A percentile compares a stretch with the other conserved stretches of the same genome.
Conservation (phyloP, 2,113 vertebrate genomes). For the Cololabis saira region DNA sequence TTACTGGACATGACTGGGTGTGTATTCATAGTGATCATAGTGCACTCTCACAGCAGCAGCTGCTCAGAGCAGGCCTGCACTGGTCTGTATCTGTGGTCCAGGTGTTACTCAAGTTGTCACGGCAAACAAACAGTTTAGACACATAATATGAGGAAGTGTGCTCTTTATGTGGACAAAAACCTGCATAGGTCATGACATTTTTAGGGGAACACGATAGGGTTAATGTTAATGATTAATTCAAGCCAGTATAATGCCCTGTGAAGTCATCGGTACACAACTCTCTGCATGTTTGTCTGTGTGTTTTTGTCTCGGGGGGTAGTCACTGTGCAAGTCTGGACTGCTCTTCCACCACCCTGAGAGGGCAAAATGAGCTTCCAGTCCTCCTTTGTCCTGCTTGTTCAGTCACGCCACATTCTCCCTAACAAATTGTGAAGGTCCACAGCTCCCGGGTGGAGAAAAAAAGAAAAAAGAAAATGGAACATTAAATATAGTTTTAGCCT, state of each 20-base stretch:
- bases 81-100: constrained; percentile 30
- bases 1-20: not conserved
- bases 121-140: not conserved
- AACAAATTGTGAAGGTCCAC: constrained; percentile 39
- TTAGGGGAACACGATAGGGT: too few species aligned
- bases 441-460: constrained; percentile 1
- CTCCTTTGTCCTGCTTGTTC: constrained; percentile 51
- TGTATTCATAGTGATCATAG: constrained; percentile 6
- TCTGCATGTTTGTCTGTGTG: constrained; percentile 16
- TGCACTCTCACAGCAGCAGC: constrained; percentile 20
- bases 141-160: not conserved
- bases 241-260: not conserved
- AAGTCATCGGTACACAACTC: not conserved
- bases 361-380: constrained; percentile 43
- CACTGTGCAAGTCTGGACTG: constrained; percentile 62
- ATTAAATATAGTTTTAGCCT: too few species aligned
- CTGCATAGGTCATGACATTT: not conserved
- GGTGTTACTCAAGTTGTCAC: not conserved
- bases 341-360: constrained; percentile 50
- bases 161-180: not conserved
- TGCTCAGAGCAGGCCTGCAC: constrained; percentile 47
- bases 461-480: not conserved
- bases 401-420: constrained; percentile 56
- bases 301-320: constrained; percentile 36
- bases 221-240: not conserved